phyloP scores from a whole-genome alignment of 2,113 vertebrate genomes.

The Pleuronectes platessa region DNA sequence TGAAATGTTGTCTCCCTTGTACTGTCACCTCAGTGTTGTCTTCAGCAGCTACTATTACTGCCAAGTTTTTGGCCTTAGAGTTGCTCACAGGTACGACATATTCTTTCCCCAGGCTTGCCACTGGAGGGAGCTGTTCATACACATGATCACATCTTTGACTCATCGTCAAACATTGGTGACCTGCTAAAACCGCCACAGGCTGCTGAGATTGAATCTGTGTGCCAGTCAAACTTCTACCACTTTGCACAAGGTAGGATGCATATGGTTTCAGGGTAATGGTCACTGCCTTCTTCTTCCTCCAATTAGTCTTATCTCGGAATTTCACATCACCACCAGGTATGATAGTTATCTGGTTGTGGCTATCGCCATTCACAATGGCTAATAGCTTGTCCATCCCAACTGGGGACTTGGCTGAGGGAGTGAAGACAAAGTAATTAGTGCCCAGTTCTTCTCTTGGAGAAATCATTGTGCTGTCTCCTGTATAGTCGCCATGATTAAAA shows the following conservation, averaged over 20 bases:
- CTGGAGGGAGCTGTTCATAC: constrained; percentile 43
- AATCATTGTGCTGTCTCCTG: constrained; percentile 31
- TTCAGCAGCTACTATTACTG: constrained; percentile 17
- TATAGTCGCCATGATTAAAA: background rate
- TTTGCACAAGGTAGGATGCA: constrained; percentile 15
- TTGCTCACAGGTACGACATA: constrained; percentile 21
- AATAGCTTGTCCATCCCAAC: background rate
- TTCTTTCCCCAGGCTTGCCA: constrained; percentile 25
- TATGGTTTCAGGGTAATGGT: constrained; percentile 16
- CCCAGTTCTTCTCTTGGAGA: constrained; percentile 22
- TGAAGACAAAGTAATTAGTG: constrained; percentile 24
- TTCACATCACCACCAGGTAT: rapidly evolving
- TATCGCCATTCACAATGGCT: constrained; percentile 37
- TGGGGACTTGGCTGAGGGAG: background rate
- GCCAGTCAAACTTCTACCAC: background rate
- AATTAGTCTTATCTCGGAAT: background rate
- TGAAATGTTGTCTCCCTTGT: too few relatives aligned
- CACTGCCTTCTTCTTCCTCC: background rate
- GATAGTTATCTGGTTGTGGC: constrained; percentile 15
- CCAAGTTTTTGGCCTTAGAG: rapidly evolving
- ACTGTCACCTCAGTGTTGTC: constrained; percentile 33
- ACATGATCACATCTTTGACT: constrained; percentile 5
- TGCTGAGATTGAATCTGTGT: constrained; percentile 5
- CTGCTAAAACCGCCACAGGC: constrained; percentile 33
- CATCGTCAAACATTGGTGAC: constrained; percentile 20